Evolutionary conservation across 2,888 invertebrate species (phyloP).

Genomic region (Drosophila mercatorum): DNA sequence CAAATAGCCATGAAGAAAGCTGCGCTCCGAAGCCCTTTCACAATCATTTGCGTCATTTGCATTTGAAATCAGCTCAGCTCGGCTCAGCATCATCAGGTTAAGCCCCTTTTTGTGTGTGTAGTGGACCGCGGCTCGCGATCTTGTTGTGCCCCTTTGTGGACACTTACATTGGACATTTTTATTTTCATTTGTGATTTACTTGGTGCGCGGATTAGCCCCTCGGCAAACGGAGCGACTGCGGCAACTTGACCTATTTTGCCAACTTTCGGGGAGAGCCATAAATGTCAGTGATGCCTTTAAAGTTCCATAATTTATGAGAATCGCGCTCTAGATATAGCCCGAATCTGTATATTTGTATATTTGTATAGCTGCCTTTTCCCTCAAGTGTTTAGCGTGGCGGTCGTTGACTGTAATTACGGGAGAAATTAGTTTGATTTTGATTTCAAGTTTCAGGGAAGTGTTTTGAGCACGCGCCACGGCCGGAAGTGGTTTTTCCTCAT

Average conservation of each 20-base stretch:
- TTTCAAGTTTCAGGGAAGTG: slow-evolving; percentile 61
- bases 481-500: slow-evolving; percentile 65
- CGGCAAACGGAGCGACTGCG: slow-evolving; percentile 46
- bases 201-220: slow-evolving; percentile 66
- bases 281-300: slow-evolving; percentile 77
- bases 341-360: slow-evolving; percentile 13
- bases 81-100: slow-evolving; percentile 55
- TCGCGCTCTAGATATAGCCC: slow-evolving; percentile 24
- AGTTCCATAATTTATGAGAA: slow-evolving; percentile 72
- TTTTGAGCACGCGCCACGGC: slow-evolving; percentile 69
- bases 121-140: slow-evolving; percentile 29
- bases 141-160: slow-evolving; percentile 70
- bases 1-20: slow-evolving; percentile 71
- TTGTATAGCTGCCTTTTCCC: slow-evolving; percentile 26
- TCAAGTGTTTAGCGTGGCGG: slow-evolving; percentile 40
- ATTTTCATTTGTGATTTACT: slow-evolving; percentile 79
- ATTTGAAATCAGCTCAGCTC: slow-evolving; percentile 75
- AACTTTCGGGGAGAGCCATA: slow-evolving; percentile 70
- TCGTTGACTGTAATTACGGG: slow-evolving; percentile 62
- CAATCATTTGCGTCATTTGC: slow-evolving; percentile 46
- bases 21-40: slow-evolving; percentile 28
- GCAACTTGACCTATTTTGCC: slow-evolving; percentile 78
- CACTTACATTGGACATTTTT: slow-evolving; percentile 76
- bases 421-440: slow-evolving; percentile 74
- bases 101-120: slow-evolving; percentile 22